Base-by-base conservation (phyloP, 2,113 vertebrate species). In the Rallus limicola region DNA sequence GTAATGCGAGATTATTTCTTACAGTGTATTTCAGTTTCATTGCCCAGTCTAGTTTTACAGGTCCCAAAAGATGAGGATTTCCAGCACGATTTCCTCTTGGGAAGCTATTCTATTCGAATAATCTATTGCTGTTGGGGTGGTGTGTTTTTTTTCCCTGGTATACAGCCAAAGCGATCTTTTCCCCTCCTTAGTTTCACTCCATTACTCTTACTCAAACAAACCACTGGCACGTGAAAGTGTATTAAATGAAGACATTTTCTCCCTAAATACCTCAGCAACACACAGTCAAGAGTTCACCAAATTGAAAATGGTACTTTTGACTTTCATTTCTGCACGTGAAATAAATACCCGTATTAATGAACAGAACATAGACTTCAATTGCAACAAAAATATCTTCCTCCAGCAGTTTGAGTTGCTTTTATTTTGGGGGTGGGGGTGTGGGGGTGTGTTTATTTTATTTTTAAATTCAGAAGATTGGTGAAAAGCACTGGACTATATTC, bases 11-110 rank as follows among this genome's bases (percentile, higher is more conserved):
- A 90, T 78, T 90, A 82, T 81, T 83, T 90, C 85, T 83, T 71
- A 46, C 7, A 95, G 46, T 34, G 33, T 74, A 88, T 90, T 93
- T 93, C 68, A 83, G 48, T 90, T 96, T 93, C 88, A 92, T 91
- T 92, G 94, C 88, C 56, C 82, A 56, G 72, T 53, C 90, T 83
- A 92, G 63, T 60, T 94, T 92, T 95, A 94, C 17, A 23, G 46
- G 76, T 90, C 86, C 42, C 79, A 64, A 42, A 88, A 93, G 72
- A 93, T 44, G 21, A n/a, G 52, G 78, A 93, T 81, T 90, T 95
- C 42, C 38, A 88, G 52, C 52, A 80, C 0, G 0, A 29, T 33
- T 92, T 92, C 52, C 90, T 68, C 79, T 44, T 71, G 34, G 79
- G 85, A 91, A 91, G 34, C 40, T 65, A 78, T 42, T 90, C 79